Evolutionary conservation across 2,888 invertebrate species (phyloP).

Genomic region (Caenorhabditis panamensis): DNA sequence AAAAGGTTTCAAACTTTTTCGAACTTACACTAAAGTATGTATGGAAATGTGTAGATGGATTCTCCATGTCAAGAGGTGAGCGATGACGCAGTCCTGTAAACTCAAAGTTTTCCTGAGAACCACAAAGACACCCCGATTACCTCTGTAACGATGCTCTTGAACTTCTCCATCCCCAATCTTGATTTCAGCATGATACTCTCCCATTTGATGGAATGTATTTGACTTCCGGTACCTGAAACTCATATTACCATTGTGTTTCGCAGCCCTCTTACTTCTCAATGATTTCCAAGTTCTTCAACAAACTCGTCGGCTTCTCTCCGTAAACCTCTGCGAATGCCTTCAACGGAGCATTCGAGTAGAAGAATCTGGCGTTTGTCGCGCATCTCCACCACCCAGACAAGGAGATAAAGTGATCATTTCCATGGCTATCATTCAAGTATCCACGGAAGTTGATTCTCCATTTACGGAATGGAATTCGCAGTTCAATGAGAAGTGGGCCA

Average conservation of each 20-base stretch:
- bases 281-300: slow-evolving; percentile 36
- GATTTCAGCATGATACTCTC: slow-evolving; percentile 54
- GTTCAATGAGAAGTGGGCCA: slow-evolving; percentile 68
- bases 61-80: slow-evolving; percentile 16
- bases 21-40: slow-evolving; percentile 42
- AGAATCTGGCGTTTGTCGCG: slow-evolving; percentile 64
- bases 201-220: slow-evolving; percentile 49
- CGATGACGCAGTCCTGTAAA: slow-evolving; percentile 47
- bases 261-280: slow-evolving; percentile 22
- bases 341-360: slow-evolving; percentile 57
- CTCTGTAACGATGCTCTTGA: slow-evolving; percentile 40
- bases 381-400: slow-evolving; percentile 72
- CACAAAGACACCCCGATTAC: too few species aligned
- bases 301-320: slow-evolving; percentile 22
- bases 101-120: too few species aligned
- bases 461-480: slow-evolving; percentile 70
- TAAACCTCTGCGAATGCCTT: slow-evolving; percentile 25
- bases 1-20: neutral
- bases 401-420: slow-evolving; percentile 45
- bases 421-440: slow-evolving; percentile 51
- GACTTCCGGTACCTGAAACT: slow-evolving; percentile 30
- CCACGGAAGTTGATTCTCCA: slow-evolving; percentile 74
- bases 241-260: neutral
- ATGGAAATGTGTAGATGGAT: slow-evolving; percentile 29
- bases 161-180: slow-evolving; percentile 32